Evolutionary conservation across 2,113 vertebrate species (phyloP).

Genomic region (Pitta sordida): DNA sequence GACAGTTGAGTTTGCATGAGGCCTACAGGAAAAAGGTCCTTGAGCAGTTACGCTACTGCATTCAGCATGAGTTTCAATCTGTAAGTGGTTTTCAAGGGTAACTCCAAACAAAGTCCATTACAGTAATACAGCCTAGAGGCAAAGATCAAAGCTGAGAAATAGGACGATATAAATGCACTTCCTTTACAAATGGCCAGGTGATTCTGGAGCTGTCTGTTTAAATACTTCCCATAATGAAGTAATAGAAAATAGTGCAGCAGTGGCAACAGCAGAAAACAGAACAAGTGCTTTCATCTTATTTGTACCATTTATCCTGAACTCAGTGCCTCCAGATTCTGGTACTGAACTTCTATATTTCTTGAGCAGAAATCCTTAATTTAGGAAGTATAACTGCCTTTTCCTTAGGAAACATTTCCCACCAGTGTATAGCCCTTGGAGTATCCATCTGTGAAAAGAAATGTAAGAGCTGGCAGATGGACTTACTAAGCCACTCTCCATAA

Average conservation of each 20-base stretch:
- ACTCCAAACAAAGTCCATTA: constrained; percentile 52
- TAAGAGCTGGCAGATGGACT: no score
- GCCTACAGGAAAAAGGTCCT: constrained; percentile 35
- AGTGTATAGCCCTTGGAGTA: neutral
- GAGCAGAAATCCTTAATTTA: neutral
- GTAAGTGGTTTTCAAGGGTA: constrained; percentile 70
- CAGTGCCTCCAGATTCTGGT: neutral
- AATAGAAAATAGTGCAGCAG: neutral
- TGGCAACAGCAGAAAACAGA: neutral
- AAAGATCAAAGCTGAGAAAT: constrained; percentile 41
- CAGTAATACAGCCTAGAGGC: constrained; percentile 34
- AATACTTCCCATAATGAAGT: constrained; percentile 45
- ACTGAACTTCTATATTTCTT: neutral
- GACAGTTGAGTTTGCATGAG: constrained; percentile 1
- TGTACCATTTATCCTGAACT: neutral
- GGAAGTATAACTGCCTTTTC: neutral
- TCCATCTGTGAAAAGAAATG: neutral
- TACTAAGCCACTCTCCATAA: no score
- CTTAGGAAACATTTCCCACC: neutral
- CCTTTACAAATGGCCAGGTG: constrained; percentile 40
- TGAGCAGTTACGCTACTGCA: constrained; percentile 42
- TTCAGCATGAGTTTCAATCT: constrained; percentile 34
- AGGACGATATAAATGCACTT: constrained; percentile 47
- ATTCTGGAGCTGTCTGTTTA: constrained; percentile 40
- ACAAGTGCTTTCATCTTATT: neutral